These are phyloP conservation scores for Chelon auratus DNA, from an alignment of 2,797 vertebrate species.

Conservation along the genomic window DNA sequence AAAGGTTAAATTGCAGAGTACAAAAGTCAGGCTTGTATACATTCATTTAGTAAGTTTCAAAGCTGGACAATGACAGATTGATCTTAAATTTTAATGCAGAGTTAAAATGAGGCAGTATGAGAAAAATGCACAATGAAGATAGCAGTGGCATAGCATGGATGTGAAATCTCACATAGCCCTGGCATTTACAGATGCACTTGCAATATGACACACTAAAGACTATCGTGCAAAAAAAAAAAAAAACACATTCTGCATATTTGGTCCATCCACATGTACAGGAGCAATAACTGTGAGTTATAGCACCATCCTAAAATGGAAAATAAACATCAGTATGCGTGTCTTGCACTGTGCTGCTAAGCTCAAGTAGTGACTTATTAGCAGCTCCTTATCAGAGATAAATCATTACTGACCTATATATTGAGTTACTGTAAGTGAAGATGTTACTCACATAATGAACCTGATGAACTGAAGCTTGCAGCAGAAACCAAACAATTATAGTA, in stretches of 20 bases:
- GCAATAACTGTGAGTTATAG: slow-evolving; percentile 30
- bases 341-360: slow-evolving; percentile 7
- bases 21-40: neutral
- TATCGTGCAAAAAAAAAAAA: slow-evolving; percentile 22
- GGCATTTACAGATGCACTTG: slow-evolving; percentile 56
- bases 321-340: slow-evolving; percentile 14
- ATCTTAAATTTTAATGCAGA: slow-evolving; percentile 7
- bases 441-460: neutral
- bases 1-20: neutral
- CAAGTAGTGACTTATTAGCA: neutral
- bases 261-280: slow-evolving; percentile 1
- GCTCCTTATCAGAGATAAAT: slow-evolving; percentile 1
- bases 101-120: slow-evolving; percentile 20
- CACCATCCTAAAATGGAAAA: slow-evolving; percentile 13
- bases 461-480: slow-evolving; percentile 18
- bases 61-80: neutral
- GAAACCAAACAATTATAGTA: slow-evolving; percentile 45
- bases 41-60: neutral
- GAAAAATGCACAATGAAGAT: slow-evolving; percentile 19
- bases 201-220: slow-evolving; percentile 24
- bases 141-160: slow-evolving; percentile 52
- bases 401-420: neutral
- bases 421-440: neutral
- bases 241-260: slow-evolving; percentile 9
- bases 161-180: slow-evolving; percentile 76